Base-by-base conservation (phyloP, 53 echinoderm and acorn worm species). In the Paracentrotus lividus region DNA sequence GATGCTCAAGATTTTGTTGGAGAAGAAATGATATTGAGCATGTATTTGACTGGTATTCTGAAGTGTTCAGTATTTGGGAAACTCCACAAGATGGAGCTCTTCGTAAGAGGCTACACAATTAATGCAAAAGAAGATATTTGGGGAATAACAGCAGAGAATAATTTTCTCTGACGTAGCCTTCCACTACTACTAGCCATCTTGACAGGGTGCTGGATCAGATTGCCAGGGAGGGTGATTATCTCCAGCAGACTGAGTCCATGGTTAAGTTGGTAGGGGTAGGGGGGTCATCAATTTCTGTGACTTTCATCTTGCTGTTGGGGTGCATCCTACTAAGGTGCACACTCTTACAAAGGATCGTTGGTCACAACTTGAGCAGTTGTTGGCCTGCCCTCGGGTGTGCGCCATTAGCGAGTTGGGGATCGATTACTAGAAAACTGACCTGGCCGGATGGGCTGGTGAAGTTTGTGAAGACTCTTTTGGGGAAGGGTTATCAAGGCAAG, bases 201-300 rank as follows among this genome's bases (percentile, higher is more conserved):
- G 94, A 94, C 57, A 36, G 91, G 3, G 85, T 94, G 91, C 40
- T 85, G 7, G 75, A 94, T 40, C 21, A 52, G 29, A 66, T 94
- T 1, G 57, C 33, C 0, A 15, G 10, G 69, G 16, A 42, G 4
- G 91, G 86, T 0, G 94, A 91, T 4, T 61, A 67, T 68, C 34
- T 72, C n/a, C 14, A 31, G 0, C 1, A 27, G 18, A 36, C 42
- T 6, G 85, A 51, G 14, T 27, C 38, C 6, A 60, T 26, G 15
- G 27, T 94, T 33, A 85, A 85, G 53, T 21, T 94, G 0, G 60
- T 84, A 0, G 91, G 86, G 20, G 94, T 91, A n/a, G n/a, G n/a
- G n/a, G n/a, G 23, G 94, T 94, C 5, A 9, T 91, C 27, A 94
- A 94, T 42, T 94, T 90, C 54, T 94, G 91, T 85, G 94, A 94